phyloP scores from a whole-genome alignment of 2,113 vertebrate genomes.

The Semicossyphus pulcher region DNA sequence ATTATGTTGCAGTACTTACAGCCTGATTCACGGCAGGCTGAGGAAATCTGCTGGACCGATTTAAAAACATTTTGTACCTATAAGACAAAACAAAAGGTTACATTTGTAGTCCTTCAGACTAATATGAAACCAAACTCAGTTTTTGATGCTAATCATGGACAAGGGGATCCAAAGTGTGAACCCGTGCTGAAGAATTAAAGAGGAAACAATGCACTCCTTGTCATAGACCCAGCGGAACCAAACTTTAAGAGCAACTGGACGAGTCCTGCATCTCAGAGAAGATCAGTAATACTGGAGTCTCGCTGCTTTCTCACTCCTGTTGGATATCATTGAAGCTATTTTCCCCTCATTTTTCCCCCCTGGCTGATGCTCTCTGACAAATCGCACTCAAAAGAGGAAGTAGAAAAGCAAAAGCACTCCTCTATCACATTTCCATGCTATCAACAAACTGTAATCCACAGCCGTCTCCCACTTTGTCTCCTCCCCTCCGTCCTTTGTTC shows the following conservation, averaged over 20 bases:
- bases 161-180: not conserved
- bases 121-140: too few species aligned
- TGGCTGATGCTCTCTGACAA: conserved; percentile 23
- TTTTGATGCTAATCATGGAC: not conserved
- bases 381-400: conserved; percentile 33
- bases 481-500: conserved; percentile 24
- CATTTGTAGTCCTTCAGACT: too few species aligned
- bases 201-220: not conserved
- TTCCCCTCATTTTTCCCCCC: conserved; percentile 17
- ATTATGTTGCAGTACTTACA: too few species aligned
- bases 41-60: too few species aligned
- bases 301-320: not conserved
- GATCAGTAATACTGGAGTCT: too few species aligned
- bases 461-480: conserved; percentile 20
- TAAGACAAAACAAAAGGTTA: too few species aligned
- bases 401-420: conserved; percentile 8
- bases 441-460: conserved; percentile 41
- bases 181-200: not conserved
- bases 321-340: not conserved
- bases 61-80: too few species aligned
- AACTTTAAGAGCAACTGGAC: not conserved
- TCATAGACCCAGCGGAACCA: not conserved
- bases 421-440: conserved; percentile 44
- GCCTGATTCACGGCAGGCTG: too few species aligned
- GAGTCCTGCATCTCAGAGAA: not conserved